Base-by-base conservation (phyloP, 2,888 invertebrate species). In the Drosophila helvetica region DNA sequence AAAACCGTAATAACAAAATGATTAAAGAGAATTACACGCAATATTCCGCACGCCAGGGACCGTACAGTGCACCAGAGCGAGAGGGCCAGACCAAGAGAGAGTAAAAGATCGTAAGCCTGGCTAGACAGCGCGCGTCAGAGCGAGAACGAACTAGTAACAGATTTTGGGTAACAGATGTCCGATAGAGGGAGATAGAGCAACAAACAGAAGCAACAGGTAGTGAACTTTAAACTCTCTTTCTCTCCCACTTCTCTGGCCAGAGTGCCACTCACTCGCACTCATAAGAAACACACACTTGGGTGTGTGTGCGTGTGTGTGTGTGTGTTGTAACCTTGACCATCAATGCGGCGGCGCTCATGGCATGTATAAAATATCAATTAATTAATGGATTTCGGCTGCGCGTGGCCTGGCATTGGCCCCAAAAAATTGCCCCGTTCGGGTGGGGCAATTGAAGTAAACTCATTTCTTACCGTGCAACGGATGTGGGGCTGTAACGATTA, bases 321-420 rank as follows among this genome's bases (percentile, higher is more conserved):
- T 77, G 53, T 43, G 48, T 19, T 55, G 78, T 80, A 83, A 83
- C 83, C 83, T 83, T 83, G 86, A 83, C 86, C 86, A 80, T 71
- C 86, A 80, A 79, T 54, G 54, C 65, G 63, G 55, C 51, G 74
- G 10, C 52, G 22, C 10, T 18, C 9, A 27, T 25, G 9, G 25
- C 42, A 48, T 53, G 48, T 53, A 53, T 56, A n/a, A 57, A 56
- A 50, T 61, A 56, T 52, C 27, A 70, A 52, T 64, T 48, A 71
- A 71, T 72, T 67, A 59, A 72, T 73, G 55, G 33, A 59, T 71
- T 71, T 63, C 30, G 55, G 43, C 43, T 59, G 55, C 54, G 55
- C 59, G 58, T 59, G 58, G 38, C 42, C 48, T 33, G 47, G 48
- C 47, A 22, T 58, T 46, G 46, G 46, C 56, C 56, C 18, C 30